Conservation (phyloP, 2,888 invertebrate species). For the Meandrusa payeni region DNA sequence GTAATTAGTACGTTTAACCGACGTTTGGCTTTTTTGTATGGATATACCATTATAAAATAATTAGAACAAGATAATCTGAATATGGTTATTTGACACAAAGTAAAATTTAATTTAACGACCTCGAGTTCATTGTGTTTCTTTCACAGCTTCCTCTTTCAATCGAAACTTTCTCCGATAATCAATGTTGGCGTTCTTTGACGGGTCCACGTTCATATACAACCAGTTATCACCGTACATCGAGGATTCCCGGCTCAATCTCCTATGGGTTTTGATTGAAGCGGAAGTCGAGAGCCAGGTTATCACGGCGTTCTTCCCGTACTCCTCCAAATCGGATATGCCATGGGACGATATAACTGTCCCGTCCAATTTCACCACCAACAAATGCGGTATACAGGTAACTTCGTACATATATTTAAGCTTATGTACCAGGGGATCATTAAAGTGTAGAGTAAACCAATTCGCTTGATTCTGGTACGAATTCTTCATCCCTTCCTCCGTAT, state of each 20-base stretch:
- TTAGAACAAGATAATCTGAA: no score
- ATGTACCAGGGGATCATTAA: conserved; percentile 40
- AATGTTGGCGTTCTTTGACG: conserved; percentile 24
- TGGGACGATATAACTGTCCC: conserved; percentile 51
- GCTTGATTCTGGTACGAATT: conserved; percentile 46
- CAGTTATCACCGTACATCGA: conserved; percentile 53
- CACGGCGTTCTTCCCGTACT: conserved; percentile 60
- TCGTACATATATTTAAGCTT: conserved; percentile 50
- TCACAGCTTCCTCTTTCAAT: no score
- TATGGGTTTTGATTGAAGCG: conserved; percentile 33
- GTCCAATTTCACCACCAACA: conserved; percentile 48
- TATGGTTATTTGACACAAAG: no score
- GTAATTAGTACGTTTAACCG: no score
- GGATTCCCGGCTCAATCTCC: conserved; percentile 45
- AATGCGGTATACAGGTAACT: conserved; percentile 52
- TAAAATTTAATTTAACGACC: no score
- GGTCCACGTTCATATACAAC: conserved; percentile 38
- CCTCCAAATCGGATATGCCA: conserved; percentile 56
- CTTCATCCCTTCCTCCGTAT: conserved; percentile 42
- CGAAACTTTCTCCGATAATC: conserved; percentile 42
- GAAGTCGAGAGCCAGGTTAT: conserved; percentile 56
- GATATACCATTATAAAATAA: no score
- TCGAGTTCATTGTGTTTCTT: no score
- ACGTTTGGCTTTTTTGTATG: no score
- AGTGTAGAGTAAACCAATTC: conserved; percentile 64